phyloP scores from a whole-genome alignment of 2,113 vertebrate genomes.

The Stercorarius parasiticus region DNA sequence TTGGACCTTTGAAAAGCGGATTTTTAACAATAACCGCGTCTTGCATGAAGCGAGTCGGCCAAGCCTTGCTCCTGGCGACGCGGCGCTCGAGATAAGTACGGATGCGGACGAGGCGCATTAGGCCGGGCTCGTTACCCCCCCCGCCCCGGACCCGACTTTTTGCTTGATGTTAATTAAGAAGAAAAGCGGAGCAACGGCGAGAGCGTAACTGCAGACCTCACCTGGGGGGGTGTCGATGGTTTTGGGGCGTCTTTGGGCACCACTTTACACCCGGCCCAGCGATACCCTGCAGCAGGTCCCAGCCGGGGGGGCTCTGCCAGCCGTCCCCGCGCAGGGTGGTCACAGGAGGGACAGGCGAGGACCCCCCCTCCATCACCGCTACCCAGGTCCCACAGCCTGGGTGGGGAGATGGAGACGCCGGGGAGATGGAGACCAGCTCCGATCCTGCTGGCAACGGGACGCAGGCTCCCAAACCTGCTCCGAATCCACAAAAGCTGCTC shows the following conservation, averaged over 20 bases:
- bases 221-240: not conserved
- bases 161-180: not conserved
- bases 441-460: not conserved
- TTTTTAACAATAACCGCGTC: not conserved
- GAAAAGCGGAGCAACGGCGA: too few relatives aligned
- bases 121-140: not conserved
- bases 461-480: not conserved
- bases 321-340: fast-evolving
- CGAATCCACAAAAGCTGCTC: not conserved
- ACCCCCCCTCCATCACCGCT: not conserved
- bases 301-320: too few relatives aligned
- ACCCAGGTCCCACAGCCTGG: not conserved
- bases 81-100: not conserved
- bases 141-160: not conserved
- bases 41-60: fast-evolving
- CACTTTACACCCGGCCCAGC: not conserved
- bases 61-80: not conserved
- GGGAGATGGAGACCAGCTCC: too few relatives aligned
- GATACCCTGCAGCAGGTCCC: not conserved
- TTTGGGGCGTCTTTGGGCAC: not conserved
- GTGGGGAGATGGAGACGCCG: not conserved
- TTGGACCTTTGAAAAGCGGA: not conserved
- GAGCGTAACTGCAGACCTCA: not conserved
- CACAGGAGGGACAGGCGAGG: too few relatives aligned
- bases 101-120: not conserved